Evolutionary conservation across 2,797 vertebrate genomes (phyloP), one percentile per base, ranked within the genome.

Genomic region (Arremon brunneinucha): DNA sequence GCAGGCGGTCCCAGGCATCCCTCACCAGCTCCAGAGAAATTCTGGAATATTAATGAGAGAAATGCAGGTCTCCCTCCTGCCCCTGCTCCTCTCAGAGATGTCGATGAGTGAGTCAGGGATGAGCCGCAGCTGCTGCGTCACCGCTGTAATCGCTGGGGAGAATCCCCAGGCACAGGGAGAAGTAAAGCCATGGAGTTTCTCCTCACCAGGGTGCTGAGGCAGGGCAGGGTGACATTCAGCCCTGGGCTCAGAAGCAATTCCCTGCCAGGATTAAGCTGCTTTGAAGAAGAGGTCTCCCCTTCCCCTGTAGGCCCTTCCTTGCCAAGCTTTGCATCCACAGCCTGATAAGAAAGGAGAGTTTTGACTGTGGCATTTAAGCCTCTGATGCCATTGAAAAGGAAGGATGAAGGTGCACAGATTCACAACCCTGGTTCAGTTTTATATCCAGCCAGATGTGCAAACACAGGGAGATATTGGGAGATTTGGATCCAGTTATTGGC

Each of bases 61-160:
- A 88, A 37, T 3, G 4, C 52, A 74, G 53, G 55, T 91, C 59
- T 75, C 37, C 37, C 87, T 79, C 63, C 53, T 86, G 87, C 47
- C 67, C 72, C 82, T 93, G 69, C 69, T 55, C 43, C 53, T 91
- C 74, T 53, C 77, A 68, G 82, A 75, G 64, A 76, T 3, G 1
- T 71, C 2, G 6, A 62, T 39, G 49, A 67, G 50, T 94, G 94
- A 96, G 89, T 96, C 95, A 94, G 72, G 35, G 89, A 76, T 94
- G 93, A 96, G 85, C 63, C 57, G 64, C 79, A 47, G 20, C n/a
- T 57, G 88, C 83, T 89, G 72, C 14, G 1, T 96, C 95, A 95
- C 57, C 15, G 0, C 68, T 71, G 55, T 52, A 90, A 35, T 79
- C 94, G 76, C 3, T 15, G 21, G 72, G 56, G 78, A 94, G 52